Base-by-base conservation (phyloP, 2,888 invertebrate species). In the Noctua pronuba region DNA sequence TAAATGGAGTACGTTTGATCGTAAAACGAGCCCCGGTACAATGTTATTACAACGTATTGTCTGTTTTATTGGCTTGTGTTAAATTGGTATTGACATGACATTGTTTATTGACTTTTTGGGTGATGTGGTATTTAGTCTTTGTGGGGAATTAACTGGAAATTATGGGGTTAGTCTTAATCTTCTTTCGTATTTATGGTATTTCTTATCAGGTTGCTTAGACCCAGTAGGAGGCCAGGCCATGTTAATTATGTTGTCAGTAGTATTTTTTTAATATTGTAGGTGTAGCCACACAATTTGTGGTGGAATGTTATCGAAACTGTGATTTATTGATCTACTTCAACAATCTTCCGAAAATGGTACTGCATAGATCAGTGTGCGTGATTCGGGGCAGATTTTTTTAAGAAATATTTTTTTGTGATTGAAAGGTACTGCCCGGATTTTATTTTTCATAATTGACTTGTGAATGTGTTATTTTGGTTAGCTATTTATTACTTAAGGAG, bases 1-100 rank as follows among this genome's bases (percentile, higher is more conserved):
- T 79, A 72, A 72, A 80, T 10, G 49, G 49, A 49, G 49, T 71
- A 79, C 82, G 82, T 77, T 76, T 78, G 84, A 64, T 93, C 93
- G 92, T 93, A 93, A 93, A 93, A 88, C 82, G 88, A 86, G 90
- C 92, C 92, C 89, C 90, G 44, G 16, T 86, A 89, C 86, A 89
- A 87, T 90, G 90, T 92, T 93, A 93, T 93, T 92, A 92, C 41
- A 91, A 90, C 90, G 89, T 88, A 85, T 90, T 92, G 90, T 91
- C 90, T 89, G 90, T 90, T 94, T 94, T 94, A 94, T 86, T 92
- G 90, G 86, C 88, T 90, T 89, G 90, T 93, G 92, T 92, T 94
- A 92, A 93, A 93, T 91, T 92, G 84, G 88, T 79, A 74, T 86
- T 79, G 87, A 90, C 92, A 91, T 92, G 91, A 89, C 90, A 91